Percentiles rank a stretch among this genome's conserved stretches.
Conservation (phyloP, 2,797 vertebrate species). For the Neosilurus hyrtlii region DNA sequence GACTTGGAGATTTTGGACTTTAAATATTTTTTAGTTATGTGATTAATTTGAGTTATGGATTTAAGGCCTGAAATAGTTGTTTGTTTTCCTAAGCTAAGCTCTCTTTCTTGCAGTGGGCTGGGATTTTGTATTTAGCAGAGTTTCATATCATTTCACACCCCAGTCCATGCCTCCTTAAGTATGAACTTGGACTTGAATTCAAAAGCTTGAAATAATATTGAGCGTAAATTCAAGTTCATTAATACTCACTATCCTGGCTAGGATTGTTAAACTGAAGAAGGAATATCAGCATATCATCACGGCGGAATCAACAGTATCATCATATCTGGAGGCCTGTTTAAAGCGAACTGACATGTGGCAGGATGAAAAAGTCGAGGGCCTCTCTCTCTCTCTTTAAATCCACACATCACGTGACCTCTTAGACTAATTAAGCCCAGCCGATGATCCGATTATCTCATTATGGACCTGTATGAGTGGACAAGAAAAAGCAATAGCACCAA, state of each 20-base stretch:
- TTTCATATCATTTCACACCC: not conserved
- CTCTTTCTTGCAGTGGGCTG: too few species aligned
- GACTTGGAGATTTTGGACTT: not conserved
- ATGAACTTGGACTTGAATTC: not conserved
- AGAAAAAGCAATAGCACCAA: not conserved
- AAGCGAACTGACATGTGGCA: not conserved
- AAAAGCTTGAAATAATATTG: not conserved
- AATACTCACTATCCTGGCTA: not conserved
- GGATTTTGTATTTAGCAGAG: not conserved
- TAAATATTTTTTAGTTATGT: not conserved
- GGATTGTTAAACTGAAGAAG: not conserved
- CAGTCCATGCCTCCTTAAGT: not conserved
- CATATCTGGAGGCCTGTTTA: not conserved
- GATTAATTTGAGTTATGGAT: not conserved
- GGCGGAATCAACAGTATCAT: not conserved
- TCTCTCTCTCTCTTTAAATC: conserved; percentile 1
- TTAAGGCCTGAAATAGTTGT: not conserved
- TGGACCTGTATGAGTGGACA: conserved; percentile 35
- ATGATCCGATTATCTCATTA: conserved; percentile 49
- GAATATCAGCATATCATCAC: not conserved
- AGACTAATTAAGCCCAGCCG: conserved; percentile 43
- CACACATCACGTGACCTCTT: conserved; percentile 43
- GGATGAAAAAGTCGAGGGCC: not conserved
- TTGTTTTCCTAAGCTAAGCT: not conserved
- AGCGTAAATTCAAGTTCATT: not conserved